Evolutionary conservation across 2,797 vertebrate species (phyloP), one percentile per base, ranked within the genome.

Genomic region (Lacerta agilis): DNA sequence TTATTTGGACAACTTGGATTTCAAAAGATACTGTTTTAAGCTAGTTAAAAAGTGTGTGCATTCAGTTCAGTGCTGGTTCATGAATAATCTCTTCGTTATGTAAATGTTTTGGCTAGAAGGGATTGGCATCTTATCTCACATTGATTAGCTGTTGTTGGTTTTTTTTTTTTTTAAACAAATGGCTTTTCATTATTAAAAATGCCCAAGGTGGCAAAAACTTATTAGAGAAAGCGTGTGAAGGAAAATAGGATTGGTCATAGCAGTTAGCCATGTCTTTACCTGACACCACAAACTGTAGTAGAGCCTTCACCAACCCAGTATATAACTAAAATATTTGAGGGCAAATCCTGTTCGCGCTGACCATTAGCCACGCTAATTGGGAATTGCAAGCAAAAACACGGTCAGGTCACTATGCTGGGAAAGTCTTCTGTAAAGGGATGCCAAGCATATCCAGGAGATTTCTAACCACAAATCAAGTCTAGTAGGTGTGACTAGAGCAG

Each of bases 41-140:
- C 27, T 71, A 18, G 73, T 5, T 71, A 55, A 43, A 69, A 83
- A 82, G 86, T 89, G 88, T 0, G 17, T 49, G 64, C 67, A 71
- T 45, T 3, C 0, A 3, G 79, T 87, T 18, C 1, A 20, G 0
- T 36, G 18, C 85, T 79, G 61, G 43, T 76, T 78, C 11, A 79
- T 0, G 71, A 79, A 83, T 67, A 73, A 84, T 89, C 86, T 88
- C 2, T 45, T 93, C 82, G 69, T 13, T 55, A 55, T 55, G 49
- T 10, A 55, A 15, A 55, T 55, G 91, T 93, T 92, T 29, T 90
- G 89, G 77, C 88, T 90, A 87, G 83, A 55, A 91, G 88, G 86
- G 72, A 90, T 85, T 86, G 86, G 64, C 88, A 89, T 87, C 90
- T 94, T 75, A 18, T 33, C 71, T 90, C 79, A 43, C 90, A 83